Evolutionary conservation across 1,140 invertebrate species (phyloP).

Genomic region (Drosophila parabipectinata): DNA sequence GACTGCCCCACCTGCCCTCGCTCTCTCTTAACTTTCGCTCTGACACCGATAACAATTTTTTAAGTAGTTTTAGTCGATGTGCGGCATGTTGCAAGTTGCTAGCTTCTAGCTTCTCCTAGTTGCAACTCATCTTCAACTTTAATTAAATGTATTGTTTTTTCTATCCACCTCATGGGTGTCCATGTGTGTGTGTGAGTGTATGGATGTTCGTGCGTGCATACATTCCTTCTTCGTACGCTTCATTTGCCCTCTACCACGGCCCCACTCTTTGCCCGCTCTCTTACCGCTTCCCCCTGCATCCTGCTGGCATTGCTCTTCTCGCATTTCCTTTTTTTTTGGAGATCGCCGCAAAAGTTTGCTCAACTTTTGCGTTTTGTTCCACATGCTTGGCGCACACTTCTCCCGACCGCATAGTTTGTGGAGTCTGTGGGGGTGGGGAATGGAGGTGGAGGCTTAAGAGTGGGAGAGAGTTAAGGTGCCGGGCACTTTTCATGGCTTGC

Average conservation of each 20-base stretch:
- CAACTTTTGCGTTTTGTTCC: conserved; percentile 78
- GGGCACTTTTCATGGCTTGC: conserved; percentile 4
- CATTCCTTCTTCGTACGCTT: conserved; percentile 63
- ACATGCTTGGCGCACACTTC: conserved; percentile 74
- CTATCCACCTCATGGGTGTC: conserved; percentile 13
- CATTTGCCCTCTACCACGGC: conserved; percentile 67
- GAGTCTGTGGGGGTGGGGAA: background rate
- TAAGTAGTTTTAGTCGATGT: conserved; percentile 61
- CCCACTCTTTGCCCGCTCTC: background rate
- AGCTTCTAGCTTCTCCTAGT: conserved; percentile 17
- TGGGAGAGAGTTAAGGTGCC: background rate
- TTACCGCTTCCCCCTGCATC: background rate
- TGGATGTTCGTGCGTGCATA: conserved; percentile 21
- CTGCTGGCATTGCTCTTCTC: background rate
- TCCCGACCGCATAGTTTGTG: conserved; percentile 46
- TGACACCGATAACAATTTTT: conserved; percentile 64
- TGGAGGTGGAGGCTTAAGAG: too few species aligned
- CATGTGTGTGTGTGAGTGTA: conserved; percentile 4
- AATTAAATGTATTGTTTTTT: conserved; percentile 82
- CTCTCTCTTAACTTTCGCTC: background rate
- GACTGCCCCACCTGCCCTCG: conserved; percentile 4
- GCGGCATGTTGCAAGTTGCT: conserved; percentile 44
- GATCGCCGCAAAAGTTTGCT: conserved; percentile 76
- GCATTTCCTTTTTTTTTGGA: conserved; percentile 31
- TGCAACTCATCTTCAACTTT: conserved; percentile 77